These are phyloP conservation scores for Campylomormyrus tamandua DNA, from an alignment of 2,113 vertebrate species.

Conservation along the genomic window DNA sequence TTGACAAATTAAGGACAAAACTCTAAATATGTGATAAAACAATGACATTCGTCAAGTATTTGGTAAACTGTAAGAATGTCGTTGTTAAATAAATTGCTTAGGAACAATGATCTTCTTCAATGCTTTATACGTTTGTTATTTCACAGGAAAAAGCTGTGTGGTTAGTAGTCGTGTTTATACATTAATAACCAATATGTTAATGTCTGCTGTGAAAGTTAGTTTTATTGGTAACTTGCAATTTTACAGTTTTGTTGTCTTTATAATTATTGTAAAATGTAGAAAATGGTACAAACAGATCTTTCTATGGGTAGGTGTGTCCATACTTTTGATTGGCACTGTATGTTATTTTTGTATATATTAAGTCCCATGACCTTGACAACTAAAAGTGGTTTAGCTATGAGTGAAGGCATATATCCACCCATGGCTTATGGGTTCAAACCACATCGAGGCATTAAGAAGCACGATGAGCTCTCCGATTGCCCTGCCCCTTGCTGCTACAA, in stretches of 20 bases:
- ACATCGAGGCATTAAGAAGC: background rate
- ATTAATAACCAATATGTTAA: background rate
- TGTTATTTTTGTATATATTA: background rate
- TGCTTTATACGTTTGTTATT: too few species aligned
- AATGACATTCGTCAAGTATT: background rate
- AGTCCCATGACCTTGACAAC: background rate
- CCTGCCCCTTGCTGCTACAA: background rate
- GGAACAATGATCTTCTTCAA: background rate
- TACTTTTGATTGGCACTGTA: background rate
- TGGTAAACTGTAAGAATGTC: background rate
- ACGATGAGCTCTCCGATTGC: background rate
- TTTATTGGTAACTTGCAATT: background rate
- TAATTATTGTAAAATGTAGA: background rate
- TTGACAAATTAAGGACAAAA: background rate
- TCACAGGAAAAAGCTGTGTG: too few species aligned
- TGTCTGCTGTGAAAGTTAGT: background rate
- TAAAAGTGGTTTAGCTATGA: background rate
- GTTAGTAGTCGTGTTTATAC: too few species aligned
- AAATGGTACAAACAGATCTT: background rate
- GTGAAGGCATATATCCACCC: background rate
- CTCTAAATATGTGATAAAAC: background rate
- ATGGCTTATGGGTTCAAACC: background rate
- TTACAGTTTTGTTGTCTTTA: background rate
- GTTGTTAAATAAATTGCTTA: background rate
- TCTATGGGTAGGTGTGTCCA: background rate